Base-by-base conservation (phyloP, 2,888 invertebrate species). In the Xanthorhoe spadicearia region DNA sequence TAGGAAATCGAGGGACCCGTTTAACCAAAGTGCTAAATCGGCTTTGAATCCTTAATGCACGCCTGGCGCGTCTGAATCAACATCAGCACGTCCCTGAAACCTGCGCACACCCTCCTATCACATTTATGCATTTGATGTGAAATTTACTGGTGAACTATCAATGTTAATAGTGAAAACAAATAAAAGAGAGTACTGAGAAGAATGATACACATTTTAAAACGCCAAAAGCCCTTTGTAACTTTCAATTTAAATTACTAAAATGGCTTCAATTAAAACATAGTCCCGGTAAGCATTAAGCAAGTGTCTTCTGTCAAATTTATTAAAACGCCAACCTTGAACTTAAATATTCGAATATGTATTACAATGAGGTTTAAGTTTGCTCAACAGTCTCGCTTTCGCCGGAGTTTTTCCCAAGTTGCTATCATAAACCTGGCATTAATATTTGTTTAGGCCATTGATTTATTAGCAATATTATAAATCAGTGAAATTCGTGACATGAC, bases 401-500 rank as follows among this genome's bases (percentile, higher is more conserved):
- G 7, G 32, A 32, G 32, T 7, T 32, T 32, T 32, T 32, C 3
- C 32, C 2, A 38, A 13, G 38, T 38, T 13, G 38, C 10, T 38
- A 38, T 35, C 9, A 10, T 43, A 43, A 13, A 43, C 13, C 13
- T 43, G 38, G 13, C 10, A 10, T 50, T 19, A 50, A 50, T 17
- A 10, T 50, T 49, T 49, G 28, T 48, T 56, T 43, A 10, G 32
- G 46, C 23, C 35, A 49, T 35, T 58, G 57, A 58, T 58, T 49
- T 49, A 18, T 18, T 18, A 32, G 43, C 6, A 59, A 51, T 38
- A 58, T 35, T 13, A 61, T 48, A 55, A 55, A 56, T 51, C 38
- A 28, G 2, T 23, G 51, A 56, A 56, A 43, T 62, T 62, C 55
- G 55, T 56, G 46, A 56, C 46, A 46, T 6, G 56, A 23, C 38